Conservation (phyloP, 2,113 vertebrate species). For the Craseonycteris thonglongyai region DNA sequence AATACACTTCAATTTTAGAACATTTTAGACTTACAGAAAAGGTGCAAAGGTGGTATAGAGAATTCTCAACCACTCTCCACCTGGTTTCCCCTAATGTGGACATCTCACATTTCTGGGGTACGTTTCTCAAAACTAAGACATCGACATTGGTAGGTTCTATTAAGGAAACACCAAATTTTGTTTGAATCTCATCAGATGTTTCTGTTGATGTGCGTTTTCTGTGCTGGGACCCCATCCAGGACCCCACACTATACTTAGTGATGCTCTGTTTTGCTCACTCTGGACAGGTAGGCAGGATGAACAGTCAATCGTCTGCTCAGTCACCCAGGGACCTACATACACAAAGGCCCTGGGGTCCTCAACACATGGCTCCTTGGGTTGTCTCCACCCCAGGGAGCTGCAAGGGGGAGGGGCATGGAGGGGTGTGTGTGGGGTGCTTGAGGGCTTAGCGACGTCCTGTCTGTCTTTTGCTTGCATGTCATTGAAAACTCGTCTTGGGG, state of each 20-base stretch:
- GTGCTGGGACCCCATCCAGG: background rate
- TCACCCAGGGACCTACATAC: background rate
- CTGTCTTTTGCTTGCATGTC: background rate
- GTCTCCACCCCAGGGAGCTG: too few relatives aligned
- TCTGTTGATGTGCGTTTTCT: background rate
- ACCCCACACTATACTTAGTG: background rate
- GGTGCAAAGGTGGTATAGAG: background rate
- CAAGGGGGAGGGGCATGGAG: fast-evolving
- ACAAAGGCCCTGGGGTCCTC: background rate
- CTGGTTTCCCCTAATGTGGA: background rate
- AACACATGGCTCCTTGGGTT: background rate
- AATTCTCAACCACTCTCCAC: background rate
- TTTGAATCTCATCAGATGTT: background rate
- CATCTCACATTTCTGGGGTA: background rate
- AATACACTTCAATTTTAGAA: background rate
- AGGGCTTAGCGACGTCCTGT: background rate
- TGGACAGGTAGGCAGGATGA: background rate
- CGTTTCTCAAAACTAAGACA: background rate
- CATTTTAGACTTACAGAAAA: background rate
- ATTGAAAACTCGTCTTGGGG: background rate
- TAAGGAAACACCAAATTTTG: background rate
- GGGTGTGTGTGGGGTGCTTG: fast-evolving
- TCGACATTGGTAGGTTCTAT: background rate
- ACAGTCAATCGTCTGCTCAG: fast-evolving
- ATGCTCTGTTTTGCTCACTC: background rate